A percentile compares a stretch with the other conserved stretches of the same genome.
These are phyloP conservation scores for Cantharis lateralis DNA, from an alignment of 2,888 invertebrate species.

Conservation along the genomic window DNA sequence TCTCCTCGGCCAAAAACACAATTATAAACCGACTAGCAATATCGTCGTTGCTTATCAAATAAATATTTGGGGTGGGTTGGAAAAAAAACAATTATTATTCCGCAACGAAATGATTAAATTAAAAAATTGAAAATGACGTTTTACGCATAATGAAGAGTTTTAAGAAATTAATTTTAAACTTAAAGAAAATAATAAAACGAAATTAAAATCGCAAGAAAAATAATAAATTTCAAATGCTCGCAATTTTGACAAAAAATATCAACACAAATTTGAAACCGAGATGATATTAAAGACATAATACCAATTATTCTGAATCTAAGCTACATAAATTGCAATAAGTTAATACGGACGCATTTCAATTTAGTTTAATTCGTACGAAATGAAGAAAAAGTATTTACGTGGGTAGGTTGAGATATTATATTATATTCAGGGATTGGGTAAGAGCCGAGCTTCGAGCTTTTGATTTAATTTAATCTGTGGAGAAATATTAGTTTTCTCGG, in stretches of 20 bases:
- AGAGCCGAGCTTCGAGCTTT: constrained; percentile 49
- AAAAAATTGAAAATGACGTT: background rate
- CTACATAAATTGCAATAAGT: constrained; percentile 49
- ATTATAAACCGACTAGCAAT: background rate
- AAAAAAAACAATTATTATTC: background rate
- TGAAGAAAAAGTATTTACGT: constrained; percentile 54
- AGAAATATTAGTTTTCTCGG: constrained; percentile 55
- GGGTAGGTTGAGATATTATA: constrained; percentile 51
- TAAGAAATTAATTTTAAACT: background rate
- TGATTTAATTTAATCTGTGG: constrained; percentile 57
- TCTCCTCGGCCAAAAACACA: background rate
- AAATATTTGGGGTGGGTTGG: background rate
- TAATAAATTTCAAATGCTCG: background rate
- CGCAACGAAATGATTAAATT: background rate
- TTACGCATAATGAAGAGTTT: background rate
- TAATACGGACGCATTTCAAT: constrained; percentile 56
- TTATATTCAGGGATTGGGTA: constrained; percentile 49
- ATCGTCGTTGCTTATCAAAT: background rate
- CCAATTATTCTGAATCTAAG: constrained; percentile 3
- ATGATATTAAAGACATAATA: constrained; percentile 18
- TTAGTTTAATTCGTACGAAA: constrained; percentile 55
- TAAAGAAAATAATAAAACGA: background rate
- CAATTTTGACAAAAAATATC: background rate
- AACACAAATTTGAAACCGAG: constrained; percentile 26
- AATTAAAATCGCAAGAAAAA: background rate